Conservation (phyloP, 2,797 vertebrate species). For the Taenioides sp. region DNA sequence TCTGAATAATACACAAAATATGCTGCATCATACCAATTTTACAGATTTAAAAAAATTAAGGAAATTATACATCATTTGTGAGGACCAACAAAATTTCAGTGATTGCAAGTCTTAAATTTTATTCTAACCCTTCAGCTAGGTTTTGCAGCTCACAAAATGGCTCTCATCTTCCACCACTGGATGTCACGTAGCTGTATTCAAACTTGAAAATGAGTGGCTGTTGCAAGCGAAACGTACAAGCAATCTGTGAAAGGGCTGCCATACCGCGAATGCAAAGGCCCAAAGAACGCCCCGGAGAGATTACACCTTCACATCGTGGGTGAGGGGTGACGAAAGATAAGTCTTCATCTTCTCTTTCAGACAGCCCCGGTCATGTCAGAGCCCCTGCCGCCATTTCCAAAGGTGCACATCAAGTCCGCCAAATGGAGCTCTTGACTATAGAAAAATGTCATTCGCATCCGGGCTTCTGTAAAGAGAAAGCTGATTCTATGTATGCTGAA, state of each 20-base stretch:
- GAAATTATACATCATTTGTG: too few relatives aligned
- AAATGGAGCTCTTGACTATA: conserved; percentile 29
- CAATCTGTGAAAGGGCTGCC: conserved; percentile 31
- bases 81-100: too few relatives aligned
- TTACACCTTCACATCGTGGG: conserved; percentile 44
- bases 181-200: neutral
- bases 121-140: neutral
- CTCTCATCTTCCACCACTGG: neutral
- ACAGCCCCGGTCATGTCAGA: conserved; percentile 31
- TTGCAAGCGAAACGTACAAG: conserved; percentile 24
- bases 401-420: conserved; percentile 40
- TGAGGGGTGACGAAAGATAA: conserved; percentile 45
- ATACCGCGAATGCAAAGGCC: conserved; percentile 29
- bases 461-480: conserved; percentile 18
- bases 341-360: conserved; percentile 53
- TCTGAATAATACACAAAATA: too few relatives aligned
- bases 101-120: neutral
- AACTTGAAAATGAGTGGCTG: conserved; percentile 5
- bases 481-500: conserved; percentile 7
- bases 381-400: conserved; percentile 48
- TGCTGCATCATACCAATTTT: too few relatives aligned
- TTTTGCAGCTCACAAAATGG: neutral
- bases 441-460: conserved; percentile 6
- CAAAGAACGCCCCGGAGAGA: conserved; percentile 33
- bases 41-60: too few relatives aligned